Conservation (phyloP, 2,888 invertebrate genomes). For the Yponomeuta plumbellus region DNA sequence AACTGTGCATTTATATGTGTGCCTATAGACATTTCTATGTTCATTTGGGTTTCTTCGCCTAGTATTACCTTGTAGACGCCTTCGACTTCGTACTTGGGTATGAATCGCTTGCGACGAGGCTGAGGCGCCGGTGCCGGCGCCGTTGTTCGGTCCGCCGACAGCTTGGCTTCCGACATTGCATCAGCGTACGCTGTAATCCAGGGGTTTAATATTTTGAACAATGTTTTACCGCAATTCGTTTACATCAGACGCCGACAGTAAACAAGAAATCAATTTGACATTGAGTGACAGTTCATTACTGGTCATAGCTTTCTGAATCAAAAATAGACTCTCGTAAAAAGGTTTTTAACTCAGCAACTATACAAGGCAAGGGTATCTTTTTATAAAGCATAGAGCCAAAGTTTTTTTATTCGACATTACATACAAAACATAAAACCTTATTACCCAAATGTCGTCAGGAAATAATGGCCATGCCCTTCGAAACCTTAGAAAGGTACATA, state of each 20-base stretch:
- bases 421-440: no score
- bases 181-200: conserved; percentile 38
- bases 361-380: no score
- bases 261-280: background rate
- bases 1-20: conserved; percentile 82
- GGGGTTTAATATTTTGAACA: conserved; percentile 14
- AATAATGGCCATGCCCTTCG: no score
- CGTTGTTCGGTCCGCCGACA: conserved; percentile 20
- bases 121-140: conserved; percentile 37
- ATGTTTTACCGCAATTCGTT: background rate
- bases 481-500: no score
- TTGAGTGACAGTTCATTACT: background rate
- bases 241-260: background rate
- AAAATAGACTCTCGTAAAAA: background rate
- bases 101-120: conserved; percentile 59
- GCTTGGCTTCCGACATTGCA: conserved; percentile 19
- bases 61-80: conserved; percentile 74
- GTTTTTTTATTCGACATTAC: no score
- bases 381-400: no score
- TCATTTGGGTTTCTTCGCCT: conserved; percentile 76
- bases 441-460: no score
- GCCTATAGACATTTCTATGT: conserved; percentile 80
- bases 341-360: background rate
- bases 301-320: background rate
- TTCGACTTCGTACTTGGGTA: conserved; percentile 71